These are phyloP conservation scores for Drosophila teissieri DNA, from an alignment of 1,140 invertebrate species.

Conservation along the genomic window DNA sequence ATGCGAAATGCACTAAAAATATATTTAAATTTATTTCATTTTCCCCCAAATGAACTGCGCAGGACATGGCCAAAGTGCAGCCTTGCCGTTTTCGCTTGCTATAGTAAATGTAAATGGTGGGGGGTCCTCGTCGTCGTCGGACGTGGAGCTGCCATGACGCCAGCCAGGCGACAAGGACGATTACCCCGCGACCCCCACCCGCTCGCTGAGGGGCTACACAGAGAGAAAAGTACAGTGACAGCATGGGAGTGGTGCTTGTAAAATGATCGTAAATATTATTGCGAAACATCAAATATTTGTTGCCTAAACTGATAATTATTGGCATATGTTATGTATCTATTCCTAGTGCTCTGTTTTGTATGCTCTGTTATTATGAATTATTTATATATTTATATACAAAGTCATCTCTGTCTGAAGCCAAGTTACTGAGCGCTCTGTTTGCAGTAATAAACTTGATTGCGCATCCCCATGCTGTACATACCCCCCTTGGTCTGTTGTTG, in stretches of 20 bases:
- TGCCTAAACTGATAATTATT: too few species aligned
- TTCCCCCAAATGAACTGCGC: constrained; percentile 77
- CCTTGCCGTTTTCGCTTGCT: constrained; percentile 13
- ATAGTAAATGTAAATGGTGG: constrained; percentile 30
- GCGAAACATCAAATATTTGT: too few species aligned
- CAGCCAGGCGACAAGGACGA: constrained; percentile 70
- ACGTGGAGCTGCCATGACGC: constrained; percentile 56
- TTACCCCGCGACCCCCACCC: constrained; percentile 1
- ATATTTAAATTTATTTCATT: constrained; percentile 84
- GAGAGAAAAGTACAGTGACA: background rate
- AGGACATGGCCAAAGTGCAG: constrained; percentile 49
- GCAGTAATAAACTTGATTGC: constrained; percentile 80
- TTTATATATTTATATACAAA: too few species aligned
- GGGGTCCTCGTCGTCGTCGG: constrained; percentile 5
- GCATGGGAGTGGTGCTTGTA: background rate
- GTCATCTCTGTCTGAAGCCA: background rate
- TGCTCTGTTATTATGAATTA: background rate
- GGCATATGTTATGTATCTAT: too few species aligned
- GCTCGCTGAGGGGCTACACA: constrained; percentile 3
- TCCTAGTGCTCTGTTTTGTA: too few species aligned
- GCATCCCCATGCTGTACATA: constrained; percentile 60
- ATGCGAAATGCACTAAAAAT: constrained; percentile 83
- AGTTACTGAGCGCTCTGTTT: constrained; percentile 17
- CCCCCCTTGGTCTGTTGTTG: constrained; percentile 9
- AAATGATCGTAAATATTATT: background rate